Evolutionary conservation across 2,113 vertebrate species (phyloP), one percentile per base, ranked within the genome.

Genomic region (Vanacampus margaritifer): DNA sequence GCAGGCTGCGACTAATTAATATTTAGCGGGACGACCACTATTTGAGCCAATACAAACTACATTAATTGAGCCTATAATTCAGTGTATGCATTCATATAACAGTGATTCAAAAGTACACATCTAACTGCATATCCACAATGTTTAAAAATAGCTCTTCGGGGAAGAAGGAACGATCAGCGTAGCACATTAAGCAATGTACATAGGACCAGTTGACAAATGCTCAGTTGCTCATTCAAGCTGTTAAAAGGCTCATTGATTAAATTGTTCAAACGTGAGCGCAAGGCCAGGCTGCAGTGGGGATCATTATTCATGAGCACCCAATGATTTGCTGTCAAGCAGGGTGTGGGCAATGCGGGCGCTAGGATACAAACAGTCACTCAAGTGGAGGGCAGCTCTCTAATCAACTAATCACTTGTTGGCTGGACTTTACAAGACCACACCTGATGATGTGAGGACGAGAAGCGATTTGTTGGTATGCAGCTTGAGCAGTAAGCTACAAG

Each of bases 271-370:
- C 19, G 60, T 69, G 63, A 77, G 78, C 48, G 51, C 73, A 65
- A 66, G 74, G n/a, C 56, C 28, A 64, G 73, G 39, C 73, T 73
- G 50, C 75, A 71, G 78, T 73, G 76, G 66, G 43, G 68, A 68
- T 80, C 83, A 85, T 85, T 81, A 88, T 81, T 88, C 79, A 79
- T 70, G 81, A 76, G 41, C 60, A 41, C 54, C 36, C 53, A 89
- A 74, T 24, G 87, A 89, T 87, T 88, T 74, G 51, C 86, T 87
- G 76, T 75, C 85, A 78, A 67, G 62, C 28, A 56, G 72, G 80
- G 80, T 74, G 61, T 71, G 62, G 85, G 83, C 69, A 65, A 84
- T 74, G 60, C 50, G 35, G 46, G 58, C 16, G 39, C 23, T 64
- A 45, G 58, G 61, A 78, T 57, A 39, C 16, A 41, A 43, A 73